phyloP scores from a whole-genome alignment of 1,140 invertebrate species.

The Calephelis nemesis region DNA sequence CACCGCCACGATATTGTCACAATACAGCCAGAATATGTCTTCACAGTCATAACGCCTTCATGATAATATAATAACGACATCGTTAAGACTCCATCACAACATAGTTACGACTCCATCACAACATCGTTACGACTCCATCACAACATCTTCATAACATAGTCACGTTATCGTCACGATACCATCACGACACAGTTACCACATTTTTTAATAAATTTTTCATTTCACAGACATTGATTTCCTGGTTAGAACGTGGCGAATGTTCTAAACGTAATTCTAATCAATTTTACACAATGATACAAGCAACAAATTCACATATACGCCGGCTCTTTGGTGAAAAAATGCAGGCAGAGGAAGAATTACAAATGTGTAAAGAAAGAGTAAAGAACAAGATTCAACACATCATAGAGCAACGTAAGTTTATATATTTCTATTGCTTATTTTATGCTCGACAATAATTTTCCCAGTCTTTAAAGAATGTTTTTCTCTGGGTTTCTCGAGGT shows the following conservation, averaged over 20 bases:
- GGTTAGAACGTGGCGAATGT: conserved; percentile 95
- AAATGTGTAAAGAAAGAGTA: conserved; percentile 91
- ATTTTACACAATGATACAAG: conserved; percentile 97
- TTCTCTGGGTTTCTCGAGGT: conserved; percentile 21
- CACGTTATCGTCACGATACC: too few species aligned
- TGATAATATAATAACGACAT: too few species aligned
- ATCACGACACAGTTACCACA: too few species aligned
- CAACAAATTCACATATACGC: conserved; percentile 93
- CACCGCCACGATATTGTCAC: too few species aligned
- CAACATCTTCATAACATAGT: too few species aligned
- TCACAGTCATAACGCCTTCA: too few species aligned
- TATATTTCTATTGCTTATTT: conserved; percentile 2
- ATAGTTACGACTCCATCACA: too few species aligned
- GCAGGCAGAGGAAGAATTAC: conserved; percentile 92
- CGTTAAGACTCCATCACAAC: too few species aligned
- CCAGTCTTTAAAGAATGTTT: conserved; percentile 22
- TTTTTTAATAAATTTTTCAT: background rate
- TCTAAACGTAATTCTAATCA: conserved; percentile 92
- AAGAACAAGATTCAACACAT: conserved; percentile 91
- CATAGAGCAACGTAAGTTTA: conserved; percentile 90
- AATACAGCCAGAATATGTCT: too few species aligned
- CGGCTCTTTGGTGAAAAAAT: conserved; percentile 91
- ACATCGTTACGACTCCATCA: too few species aligned
- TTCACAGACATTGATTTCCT: conserved; percentile 87
- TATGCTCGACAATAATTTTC: conserved; percentile 10